Conservation (phyloP, 1,140 invertebrate species). For the Lasioglossum baleicum region DNA sequence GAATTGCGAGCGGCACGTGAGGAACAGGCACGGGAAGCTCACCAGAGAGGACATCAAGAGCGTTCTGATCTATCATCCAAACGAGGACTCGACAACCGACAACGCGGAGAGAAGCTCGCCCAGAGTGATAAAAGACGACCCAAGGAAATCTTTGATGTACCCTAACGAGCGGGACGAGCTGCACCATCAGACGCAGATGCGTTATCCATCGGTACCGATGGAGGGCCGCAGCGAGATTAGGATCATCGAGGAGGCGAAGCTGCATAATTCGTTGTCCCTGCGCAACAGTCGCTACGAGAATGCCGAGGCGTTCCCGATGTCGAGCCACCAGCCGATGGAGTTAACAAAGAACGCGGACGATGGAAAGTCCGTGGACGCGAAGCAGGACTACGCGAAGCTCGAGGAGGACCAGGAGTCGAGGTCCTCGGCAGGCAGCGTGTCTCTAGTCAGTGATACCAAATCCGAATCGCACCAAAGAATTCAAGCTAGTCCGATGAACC, state of each 20-base stretch:
- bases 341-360: conserved; percentile 42
- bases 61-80: conserved; percentile 91
- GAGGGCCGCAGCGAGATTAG: conserved; percentile 29
- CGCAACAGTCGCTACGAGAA: conserved; percentile 35
- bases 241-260: conserved; percentile 40
- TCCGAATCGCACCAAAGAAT: conserved; percentile 74
- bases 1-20: conserved; percentile 93
- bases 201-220: conserved; percentile 54
- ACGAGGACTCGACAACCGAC: conserved; percentile 89
- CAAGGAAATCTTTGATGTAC: conserved; percentile 71
- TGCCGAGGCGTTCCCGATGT: conserved; percentile 44
- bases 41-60: conserved; percentile 92
- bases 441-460: conserved; percentile 78
- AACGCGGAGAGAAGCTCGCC: conserved; percentile 81
- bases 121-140: conserved; percentile 68
- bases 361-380: conserved; percentile 9
- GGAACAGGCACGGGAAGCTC: conserved; percentile 92
- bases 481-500: conserved; percentile 73
- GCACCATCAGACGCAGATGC: conserved; percentile 48
- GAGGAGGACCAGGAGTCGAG: conserved; percentile 72
- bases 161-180: conserved; percentile 52
- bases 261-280: conserved; percentile 25
- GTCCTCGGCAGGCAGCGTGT: conserved; percentile 70
- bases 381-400: conserved; percentile 50
- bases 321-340: conserved; percentile 42